phyloP scores from a whole-genome alignment of 2,797 vertebrate genomes.

The Lagocephalus sceleratus region DNA sequence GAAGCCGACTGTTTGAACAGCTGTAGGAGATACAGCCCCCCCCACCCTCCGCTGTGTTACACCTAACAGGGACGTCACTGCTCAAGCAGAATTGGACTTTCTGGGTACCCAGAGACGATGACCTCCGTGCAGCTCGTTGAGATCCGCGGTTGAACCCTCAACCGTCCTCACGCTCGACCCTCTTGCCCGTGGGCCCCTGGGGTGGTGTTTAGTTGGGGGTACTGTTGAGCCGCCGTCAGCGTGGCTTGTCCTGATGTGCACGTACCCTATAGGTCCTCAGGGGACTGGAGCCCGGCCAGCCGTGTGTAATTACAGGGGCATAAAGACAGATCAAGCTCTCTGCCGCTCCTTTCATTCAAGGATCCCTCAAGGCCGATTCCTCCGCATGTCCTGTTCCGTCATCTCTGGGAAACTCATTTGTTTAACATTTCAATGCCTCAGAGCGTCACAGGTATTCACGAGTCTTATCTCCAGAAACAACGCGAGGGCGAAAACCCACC shows the following conservation, averaged over 20 bases:
- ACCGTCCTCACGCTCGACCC: slow-evolving; percentile 24
- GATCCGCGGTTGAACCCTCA: slow-evolving; percentile 42
- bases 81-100: no score
- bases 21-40: no score
- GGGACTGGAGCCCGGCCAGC: slow-evolving; percentile 60
- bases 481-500: background rate
- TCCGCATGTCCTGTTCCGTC: slow-evolving; percentile 38
- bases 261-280: slow-evolving; percentile 45
- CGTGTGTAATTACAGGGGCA: slow-evolving; percentile 71
- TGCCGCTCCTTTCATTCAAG: slow-evolving; percentile 44
- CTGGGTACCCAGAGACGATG: no score
- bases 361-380: slow-evolving; percentile 41
- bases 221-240: slow-evolving; percentile 38
- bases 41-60: no score
- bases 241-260: slow-evolving; percentile 50
- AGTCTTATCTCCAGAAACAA: no score
- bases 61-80: no score
- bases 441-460: background rate
- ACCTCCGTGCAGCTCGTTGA: no score
- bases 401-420: slow-evolving; percentile 38
- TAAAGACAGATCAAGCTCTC: slow-evolving; percentile 69
- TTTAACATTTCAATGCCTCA: slow-evolving; percentile 28
- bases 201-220: slow-evolving; percentile 54
- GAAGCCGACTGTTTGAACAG: no score
- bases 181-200: slow-evolving; percentile 15